Percentiles rank a stretch among this genome's conserved stretches.
Evolutionary conservation across 1,140 invertebrate genomes (phyloP).

Genomic region (Bombus cullumanus): DNA sequence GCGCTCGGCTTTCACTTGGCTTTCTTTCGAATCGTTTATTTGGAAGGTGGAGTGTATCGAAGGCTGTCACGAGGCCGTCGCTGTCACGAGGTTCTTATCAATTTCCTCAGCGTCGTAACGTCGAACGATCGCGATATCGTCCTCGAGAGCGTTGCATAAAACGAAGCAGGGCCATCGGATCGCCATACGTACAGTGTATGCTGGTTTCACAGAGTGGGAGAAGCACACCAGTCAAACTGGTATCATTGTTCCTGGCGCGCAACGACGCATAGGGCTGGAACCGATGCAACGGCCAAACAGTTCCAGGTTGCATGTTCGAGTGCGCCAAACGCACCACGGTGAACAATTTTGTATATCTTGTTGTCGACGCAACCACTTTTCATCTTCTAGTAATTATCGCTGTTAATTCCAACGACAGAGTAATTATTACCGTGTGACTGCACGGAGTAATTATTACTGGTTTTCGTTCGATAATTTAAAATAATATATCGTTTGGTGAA

Average conservation of each 20-base stretch:
- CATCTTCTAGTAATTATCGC: too few relatives aligned
- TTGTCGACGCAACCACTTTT: too few relatives aligned
- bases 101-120: background rate
- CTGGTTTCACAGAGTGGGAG: slow-evolving; percentile 49
- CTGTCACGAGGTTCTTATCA: slow-evolving; percentile 23
- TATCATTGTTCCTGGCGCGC: slow-evolving; percentile 71
- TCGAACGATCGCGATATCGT: background rate
- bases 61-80: background rate
- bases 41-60: background rate
- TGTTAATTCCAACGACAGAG: too few relatives aligned
- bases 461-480: too few relatives aligned
- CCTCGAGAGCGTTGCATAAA: background rate
- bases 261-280: slow-evolving; percentile 14
- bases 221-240: slow-evolving; percentile 73
- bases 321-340: too few relatives aligned
- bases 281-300: slow-evolving; percentile 30
- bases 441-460: too few relatives aligned
- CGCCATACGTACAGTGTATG: slow-evolving; percentile 42
- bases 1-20: background rate
- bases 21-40: background rate
- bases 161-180: slow-evolving; percentile 8
- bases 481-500: too few relatives aligned
- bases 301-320: background rate
- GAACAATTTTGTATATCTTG: too few relatives aligned
- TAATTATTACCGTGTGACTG: too few relatives aligned